Conservation (phyloP, 2,113 vertebrate species). For the Anas platyrhynchos region DNA sequence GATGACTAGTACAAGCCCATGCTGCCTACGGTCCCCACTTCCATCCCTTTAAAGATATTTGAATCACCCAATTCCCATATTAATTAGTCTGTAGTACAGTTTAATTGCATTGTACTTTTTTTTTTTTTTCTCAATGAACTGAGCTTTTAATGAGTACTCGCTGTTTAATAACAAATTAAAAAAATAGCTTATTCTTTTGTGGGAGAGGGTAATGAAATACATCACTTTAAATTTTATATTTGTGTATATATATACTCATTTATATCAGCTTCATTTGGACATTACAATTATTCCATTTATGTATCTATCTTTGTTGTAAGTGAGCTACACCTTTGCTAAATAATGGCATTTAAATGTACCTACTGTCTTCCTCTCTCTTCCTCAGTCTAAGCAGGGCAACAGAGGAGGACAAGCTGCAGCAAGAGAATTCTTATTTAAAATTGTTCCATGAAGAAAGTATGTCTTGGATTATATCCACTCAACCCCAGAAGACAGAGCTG, state of each 20-base stretch:
- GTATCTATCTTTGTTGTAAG: neutral
- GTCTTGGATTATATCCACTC: neutral
- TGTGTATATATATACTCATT: neutral
- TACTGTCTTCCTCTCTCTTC: neutral
- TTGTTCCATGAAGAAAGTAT: neutral
- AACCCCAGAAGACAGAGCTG: neutral
- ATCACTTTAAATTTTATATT: neutral
- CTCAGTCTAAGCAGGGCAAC: neutral
- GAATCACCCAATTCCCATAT: conserved; percentile 48
- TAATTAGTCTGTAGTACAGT: conserved; percentile 39
- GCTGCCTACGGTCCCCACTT: neutral
- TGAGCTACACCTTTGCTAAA: neutral
- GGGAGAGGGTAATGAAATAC: neutral
- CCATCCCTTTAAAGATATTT: neutral
- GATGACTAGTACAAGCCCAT: neutral
- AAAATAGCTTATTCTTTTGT: neutral
- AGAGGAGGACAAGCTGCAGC: neutral
- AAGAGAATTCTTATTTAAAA: neutral
- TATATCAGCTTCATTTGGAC: neutral
- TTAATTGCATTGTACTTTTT: conserved; percentile 24
- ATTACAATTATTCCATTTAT: neutral
- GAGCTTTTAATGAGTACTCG: conserved; percentile 33
- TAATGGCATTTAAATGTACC: neutral
- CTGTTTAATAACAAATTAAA: conserved; percentile 17
- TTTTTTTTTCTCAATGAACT: neutral